Conservation (phyloP, 1,140 invertebrate genomes). For the Drosophila sucinea region DNA sequence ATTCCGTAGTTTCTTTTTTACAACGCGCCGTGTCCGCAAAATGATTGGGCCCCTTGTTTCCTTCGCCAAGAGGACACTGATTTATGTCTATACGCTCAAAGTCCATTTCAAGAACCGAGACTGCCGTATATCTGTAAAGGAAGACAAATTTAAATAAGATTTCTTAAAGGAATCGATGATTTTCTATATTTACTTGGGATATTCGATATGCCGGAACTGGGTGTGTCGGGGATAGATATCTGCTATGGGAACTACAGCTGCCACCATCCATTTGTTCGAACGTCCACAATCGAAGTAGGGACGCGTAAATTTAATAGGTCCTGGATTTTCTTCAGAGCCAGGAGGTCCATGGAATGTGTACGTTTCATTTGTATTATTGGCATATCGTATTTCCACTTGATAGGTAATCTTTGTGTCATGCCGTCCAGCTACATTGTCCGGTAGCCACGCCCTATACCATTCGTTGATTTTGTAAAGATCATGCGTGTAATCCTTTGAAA, state of each 20-base stretch:
- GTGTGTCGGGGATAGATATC: conserved; percentile 98
- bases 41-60: conserved; percentile 94
- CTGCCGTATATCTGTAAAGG: conserved; percentile 92
- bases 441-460: conserved; percentile 95
- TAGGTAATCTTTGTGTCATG: conserved; percentile 98
- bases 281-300: conserved; percentile 98
- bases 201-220: conserved; percentile 96
- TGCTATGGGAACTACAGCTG: conserved; percentile 95
- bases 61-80: conserved; percentile 95
- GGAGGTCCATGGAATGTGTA: conserved; percentile 97
- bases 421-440: conserved; percentile 90
- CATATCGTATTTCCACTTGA: conserved; percentile 95
- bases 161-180: neutral
- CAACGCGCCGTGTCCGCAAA: conserved; percentile 96
- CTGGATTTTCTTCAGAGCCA: conserved; percentile 93
- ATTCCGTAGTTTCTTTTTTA: conserved; percentile 97
- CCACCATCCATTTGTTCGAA: conserved; percentile 97
- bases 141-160: neutral
- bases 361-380: conserved; percentile 97
- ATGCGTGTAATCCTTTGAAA: conserved; percentile 94
- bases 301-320: conserved; percentile 95
- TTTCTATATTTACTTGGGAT: conserved; percentile 90
- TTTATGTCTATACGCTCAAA: conserved; percentile 99
- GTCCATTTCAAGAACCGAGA: conserved; percentile 97
- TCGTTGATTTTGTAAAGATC: conserved; percentile 96